Percentiles rank a stretch among this genome's conserved stretches.
These are phyloP conservation scores for Colaptes auratus DNA, from an alignment of 2,113 vertebrate species.

Conservation along the genomic window DNA sequence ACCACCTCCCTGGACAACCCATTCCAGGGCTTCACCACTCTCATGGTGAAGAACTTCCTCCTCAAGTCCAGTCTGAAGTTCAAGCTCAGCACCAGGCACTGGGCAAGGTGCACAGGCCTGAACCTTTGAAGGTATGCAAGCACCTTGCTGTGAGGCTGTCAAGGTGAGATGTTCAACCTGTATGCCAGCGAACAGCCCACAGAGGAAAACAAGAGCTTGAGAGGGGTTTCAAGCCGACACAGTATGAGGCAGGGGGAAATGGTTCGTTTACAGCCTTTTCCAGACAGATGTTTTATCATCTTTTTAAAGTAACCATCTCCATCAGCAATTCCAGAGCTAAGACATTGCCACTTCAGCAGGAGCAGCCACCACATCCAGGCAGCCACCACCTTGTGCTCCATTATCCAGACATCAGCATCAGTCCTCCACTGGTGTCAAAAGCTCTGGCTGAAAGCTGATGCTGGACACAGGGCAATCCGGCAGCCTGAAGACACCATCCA, in stretches of 20 bases:
- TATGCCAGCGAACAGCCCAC: background rate
- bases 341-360: background rate
- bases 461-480: background rate
- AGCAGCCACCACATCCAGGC: background rate
- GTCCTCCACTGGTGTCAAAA: background rate
- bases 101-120: background rate
- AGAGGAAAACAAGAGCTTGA: background rate
- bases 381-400: background rate
- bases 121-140: background rate
- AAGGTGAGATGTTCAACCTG: background rate
- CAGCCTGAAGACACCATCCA: background rate
- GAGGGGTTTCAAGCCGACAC: background rate
- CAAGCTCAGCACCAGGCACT: background rate
- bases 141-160: fast-evolving
- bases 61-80: background rate
- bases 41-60: too few species aligned
- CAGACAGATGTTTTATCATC: background rate
- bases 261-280: background rate
- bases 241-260: background rate
- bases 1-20: too few species aligned
- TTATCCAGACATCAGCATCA: fast-evolving
- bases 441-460: background rate
- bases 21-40: too few species aligned
- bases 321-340: background rate
- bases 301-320: background rate